Evolutionary conservation across 2,113 vertebrate genomes (phyloP).

Genomic region (Chloropsis cyanopogon): DNA sequence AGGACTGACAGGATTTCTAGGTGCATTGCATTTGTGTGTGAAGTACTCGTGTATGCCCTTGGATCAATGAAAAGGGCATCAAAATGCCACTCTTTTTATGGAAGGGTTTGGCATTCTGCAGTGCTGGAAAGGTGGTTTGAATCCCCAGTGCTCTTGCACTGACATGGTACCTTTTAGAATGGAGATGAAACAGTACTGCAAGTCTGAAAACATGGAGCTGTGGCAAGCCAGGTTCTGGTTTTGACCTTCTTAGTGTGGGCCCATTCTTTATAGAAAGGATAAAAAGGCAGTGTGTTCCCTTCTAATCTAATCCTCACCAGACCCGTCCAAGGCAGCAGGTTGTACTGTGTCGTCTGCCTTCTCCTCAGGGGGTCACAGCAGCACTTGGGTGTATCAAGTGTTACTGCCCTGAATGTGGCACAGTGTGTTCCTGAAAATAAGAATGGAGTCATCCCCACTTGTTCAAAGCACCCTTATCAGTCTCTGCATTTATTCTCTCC

Average conservation of each 20-base stretch:
- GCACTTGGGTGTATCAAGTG: neutral
- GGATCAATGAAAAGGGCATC: neutral
- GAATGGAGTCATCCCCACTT: neutral
- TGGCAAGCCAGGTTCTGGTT: neutral
- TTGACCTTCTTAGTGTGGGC: neutral
- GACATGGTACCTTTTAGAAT: neutral
- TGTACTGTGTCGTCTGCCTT: neutral
- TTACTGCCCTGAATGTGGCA: neutral
- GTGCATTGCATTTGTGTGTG: neutral
- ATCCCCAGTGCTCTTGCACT: neutral
- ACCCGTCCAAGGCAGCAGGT: accelerated
- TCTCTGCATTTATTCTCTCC: neutral
- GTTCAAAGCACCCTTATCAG: neutral
- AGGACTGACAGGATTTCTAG: neutral
- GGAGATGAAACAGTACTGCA: neutral
- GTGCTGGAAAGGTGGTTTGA: neutral
- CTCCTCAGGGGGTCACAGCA: neutral
- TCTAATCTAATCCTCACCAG: neutral
- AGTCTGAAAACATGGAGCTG: neutral
- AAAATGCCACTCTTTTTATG: neutral
- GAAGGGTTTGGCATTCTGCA: neutral
- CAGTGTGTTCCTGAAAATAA: neutral
- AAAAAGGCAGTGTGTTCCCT: neutral
- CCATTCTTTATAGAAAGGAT: neutral
- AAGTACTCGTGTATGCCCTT: neutral